phyloP scores from a whole-genome alignment of 2,797 vertebrate species.

The Periophthalmus magnuspinnatus region DNA sequence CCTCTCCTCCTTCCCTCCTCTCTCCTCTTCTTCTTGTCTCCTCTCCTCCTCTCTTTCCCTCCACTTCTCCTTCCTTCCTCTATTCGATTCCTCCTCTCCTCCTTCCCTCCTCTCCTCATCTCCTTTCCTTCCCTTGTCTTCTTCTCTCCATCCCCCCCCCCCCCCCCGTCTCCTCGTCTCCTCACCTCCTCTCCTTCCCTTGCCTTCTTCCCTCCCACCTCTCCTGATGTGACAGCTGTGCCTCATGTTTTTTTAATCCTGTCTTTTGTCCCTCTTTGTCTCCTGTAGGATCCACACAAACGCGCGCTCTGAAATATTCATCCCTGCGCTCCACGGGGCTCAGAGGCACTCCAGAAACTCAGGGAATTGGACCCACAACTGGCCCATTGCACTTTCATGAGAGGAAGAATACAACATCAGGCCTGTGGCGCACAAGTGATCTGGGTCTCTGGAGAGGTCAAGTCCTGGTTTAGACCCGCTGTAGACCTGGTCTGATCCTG shows the following conservation, averaged over 20 bases:
- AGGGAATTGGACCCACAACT: constrained; percentile 12
- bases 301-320: background rate
- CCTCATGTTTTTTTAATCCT: constrained; percentile 3
- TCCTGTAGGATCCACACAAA: constrained; percentile 4
- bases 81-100: background rate
- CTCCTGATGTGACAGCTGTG: background rate
- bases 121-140: background rate
- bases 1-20: background rate
- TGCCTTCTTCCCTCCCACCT: background rate
- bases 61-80: background rate
- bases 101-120: background rate
- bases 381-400: constrained; percentile 1
- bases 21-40: background rate
- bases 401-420: background rate
- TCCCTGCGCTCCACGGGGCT: background rate
- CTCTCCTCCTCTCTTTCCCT: background rate
- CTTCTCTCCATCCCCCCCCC: background rate
- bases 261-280: constrained; percentile 15
- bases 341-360: constrained; percentile 13
- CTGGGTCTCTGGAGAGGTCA: background rate
- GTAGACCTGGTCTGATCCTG: background rate
- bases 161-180: background rate
- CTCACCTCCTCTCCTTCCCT: background rate
- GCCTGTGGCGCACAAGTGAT: background rate
- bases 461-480: background rate